Evolutionary conservation across 2,113 vertebrate genomes (phyloP).

Genomic region (Theristicus caerulescens): DNA sequence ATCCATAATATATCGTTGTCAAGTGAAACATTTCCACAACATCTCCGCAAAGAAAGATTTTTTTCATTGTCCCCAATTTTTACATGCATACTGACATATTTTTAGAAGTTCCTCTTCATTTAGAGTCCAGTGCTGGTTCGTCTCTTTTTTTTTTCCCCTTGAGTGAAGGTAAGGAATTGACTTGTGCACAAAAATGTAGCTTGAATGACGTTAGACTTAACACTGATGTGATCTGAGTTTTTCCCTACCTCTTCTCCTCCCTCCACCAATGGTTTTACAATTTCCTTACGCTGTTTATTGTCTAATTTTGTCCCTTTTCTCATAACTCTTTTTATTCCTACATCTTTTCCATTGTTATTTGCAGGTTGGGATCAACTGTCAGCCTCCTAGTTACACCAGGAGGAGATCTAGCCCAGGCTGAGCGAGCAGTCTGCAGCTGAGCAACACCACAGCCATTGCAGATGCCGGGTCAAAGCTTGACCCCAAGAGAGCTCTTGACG

Average conservation of each 20-base stretch:
- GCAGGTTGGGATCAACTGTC: constrained; percentile 78
- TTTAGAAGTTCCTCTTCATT: background rate
- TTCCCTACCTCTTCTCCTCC: background rate
- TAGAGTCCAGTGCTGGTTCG: background rate
- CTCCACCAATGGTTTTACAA: background rate
- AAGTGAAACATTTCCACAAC: background rate
- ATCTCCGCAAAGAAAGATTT: background rate
- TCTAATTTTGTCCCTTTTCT: background rate
- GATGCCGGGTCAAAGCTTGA: constrained; percentile 75
- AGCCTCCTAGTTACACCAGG: constrained; percentile 71
- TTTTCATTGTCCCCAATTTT: background rate
- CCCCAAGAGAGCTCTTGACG: no score
- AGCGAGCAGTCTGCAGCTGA: constrained; percentile 77
- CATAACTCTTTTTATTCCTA: background rate
- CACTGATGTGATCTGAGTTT: background rate
- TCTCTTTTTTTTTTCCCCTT: background rate
- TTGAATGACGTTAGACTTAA: background rate
- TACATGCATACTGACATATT: background rate
- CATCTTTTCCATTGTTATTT: background rate
- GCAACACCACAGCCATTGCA: constrained; percentile 75
- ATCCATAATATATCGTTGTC: background rate
- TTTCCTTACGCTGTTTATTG: background rate
- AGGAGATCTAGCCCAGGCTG: constrained; percentile 72
- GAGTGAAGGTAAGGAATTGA: background rate
- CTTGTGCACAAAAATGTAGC: background rate